These are phyloP conservation scores for Orchestia grillus DNA, from an alignment of 1,140 invertebrate genomes.

Conservation along the genomic window DNA sequence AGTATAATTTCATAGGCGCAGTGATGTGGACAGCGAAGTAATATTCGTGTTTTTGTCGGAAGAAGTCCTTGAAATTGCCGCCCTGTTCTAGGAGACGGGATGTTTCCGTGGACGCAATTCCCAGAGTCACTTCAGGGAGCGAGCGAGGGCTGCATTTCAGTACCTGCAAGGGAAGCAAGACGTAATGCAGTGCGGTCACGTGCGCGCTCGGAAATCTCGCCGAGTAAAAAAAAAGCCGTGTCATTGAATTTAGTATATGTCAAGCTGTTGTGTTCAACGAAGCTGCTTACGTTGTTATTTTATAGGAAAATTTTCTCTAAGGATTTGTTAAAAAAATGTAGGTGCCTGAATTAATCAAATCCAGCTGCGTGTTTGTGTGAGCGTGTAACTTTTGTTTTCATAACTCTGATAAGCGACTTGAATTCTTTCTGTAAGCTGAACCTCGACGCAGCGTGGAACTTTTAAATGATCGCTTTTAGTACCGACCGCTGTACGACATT, in stretches of 20 bases:
- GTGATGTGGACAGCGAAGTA: background rate
- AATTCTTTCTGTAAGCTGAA: no score
- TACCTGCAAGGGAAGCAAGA: background rate
- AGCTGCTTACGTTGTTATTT: background rate
- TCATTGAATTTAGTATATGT: background rate
- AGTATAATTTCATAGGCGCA: no score
- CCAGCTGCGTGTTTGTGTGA: background rate
- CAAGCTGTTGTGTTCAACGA: background rate
- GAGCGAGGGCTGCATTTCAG: background rate
- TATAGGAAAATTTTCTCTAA: background rate
- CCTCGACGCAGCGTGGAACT: no score
- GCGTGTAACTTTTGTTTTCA: no score
- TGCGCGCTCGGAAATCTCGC: background rate
- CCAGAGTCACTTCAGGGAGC: background rate
- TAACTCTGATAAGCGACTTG: no score
- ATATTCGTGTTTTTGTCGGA: background rate
- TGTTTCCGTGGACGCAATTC: background rate
- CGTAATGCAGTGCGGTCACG: background rate
- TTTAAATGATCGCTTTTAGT: no score
- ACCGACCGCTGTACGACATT: no score
- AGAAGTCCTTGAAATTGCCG: background rate
- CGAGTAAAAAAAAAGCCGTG: background rate
- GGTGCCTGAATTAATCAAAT: background rate
- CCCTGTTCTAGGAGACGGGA: background rate
- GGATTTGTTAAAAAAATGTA: background rate